phyloP scores from a whole-genome alignment of 1,140 invertebrate genomes.

The Helicorthomorpha holstii region DNA sequence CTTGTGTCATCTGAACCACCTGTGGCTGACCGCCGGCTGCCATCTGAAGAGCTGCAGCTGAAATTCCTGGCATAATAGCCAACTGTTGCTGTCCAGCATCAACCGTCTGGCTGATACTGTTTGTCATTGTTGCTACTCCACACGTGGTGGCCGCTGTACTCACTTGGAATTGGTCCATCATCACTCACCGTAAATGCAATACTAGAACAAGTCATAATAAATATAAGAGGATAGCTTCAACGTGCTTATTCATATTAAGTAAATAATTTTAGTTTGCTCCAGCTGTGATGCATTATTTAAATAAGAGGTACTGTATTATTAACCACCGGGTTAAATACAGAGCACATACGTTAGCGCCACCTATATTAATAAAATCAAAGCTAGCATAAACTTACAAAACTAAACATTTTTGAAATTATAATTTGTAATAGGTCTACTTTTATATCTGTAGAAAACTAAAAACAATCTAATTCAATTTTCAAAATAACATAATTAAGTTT shows the following conservation, averaged over 20 bases:
- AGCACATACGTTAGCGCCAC: too few relatives aligned
- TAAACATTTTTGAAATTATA: too few relatives aligned
- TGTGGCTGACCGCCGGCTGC: constrained; percentile 11
- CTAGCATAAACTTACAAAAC: too few relatives aligned
- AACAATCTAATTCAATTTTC: too few relatives aligned
- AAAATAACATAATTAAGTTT: too few relatives aligned
- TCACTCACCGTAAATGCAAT: neutral
- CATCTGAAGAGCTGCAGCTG: constrained; percentile 19
- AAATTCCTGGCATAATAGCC: constrained; percentile 26
- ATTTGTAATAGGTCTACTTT: too few relatives aligned
- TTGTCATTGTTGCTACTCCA: constrained; percentile 5
- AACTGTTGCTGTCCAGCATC: constrained; percentile 13
- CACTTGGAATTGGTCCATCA: constrained; percentile 16
- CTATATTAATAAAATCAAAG: too few relatives aligned
- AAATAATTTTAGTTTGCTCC: too few relatives aligned
- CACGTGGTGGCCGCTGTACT: constrained; percentile 10
- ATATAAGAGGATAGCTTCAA: neutral
- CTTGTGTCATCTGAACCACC: constrained; percentile 25
- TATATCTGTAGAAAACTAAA: too few relatives aligned
- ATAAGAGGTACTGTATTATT: too few relatives aligned
- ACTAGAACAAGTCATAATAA: neutral
- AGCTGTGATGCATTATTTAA: too few relatives aligned
- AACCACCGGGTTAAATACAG: too few relatives aligned
- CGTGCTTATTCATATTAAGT: neutral
- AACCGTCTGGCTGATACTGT: constrained; percentile 5